Evolutionary conservation across 2,797 vertebrate species (phyloP).

Genomic region (Anabas testudineus): DNA sequence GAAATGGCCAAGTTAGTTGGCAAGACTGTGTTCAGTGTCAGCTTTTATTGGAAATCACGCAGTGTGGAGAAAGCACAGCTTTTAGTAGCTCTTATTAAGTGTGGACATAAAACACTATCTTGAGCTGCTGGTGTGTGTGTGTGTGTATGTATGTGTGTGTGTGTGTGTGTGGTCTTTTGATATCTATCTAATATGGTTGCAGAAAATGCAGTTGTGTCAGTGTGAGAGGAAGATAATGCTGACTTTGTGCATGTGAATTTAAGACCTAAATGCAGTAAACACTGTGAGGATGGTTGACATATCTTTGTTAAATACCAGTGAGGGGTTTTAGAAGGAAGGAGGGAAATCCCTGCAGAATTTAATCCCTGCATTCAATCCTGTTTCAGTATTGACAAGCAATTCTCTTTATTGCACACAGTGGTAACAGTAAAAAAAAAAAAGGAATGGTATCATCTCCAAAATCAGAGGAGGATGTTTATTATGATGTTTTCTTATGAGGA

Average conservation of each 20-base stretch:
- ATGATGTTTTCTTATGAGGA: no score
- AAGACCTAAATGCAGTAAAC: conserved; percentile 4
- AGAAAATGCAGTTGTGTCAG: conserved; percentile 18
- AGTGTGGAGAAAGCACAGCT: conserved; percentile 65
- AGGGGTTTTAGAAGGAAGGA: background rate
- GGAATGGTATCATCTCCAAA: background rate
- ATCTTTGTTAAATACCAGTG: conserved; percentile 21
- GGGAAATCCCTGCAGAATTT: background rate
- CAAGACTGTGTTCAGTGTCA: conserved; percentile 63
- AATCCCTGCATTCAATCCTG: background rate
- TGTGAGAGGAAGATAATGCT: background rate
- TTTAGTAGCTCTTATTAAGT: conserved; percentile 65
- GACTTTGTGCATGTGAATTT: conserved; percentile 16
- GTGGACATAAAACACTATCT: conserved; percentile 67
- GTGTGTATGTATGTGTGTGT: background rate
- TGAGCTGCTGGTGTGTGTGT: conserved; percentile 28
- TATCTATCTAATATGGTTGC: conserved; percentile 28
- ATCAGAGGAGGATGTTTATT: no score
- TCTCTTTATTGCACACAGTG: background rate
- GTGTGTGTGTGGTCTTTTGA: conserved; percentile 21
- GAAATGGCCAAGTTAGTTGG: conserved; percentile 65
- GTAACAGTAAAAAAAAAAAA: background rate
- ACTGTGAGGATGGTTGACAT: conserved; percentile 3
- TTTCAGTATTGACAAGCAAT: background rate
- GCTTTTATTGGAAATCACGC: conserved; percentile 72